Evolutionary conservation across 2,113 vertebrate species (phyloP).

Genomic region (Scalopus aquaticus): DNA sequence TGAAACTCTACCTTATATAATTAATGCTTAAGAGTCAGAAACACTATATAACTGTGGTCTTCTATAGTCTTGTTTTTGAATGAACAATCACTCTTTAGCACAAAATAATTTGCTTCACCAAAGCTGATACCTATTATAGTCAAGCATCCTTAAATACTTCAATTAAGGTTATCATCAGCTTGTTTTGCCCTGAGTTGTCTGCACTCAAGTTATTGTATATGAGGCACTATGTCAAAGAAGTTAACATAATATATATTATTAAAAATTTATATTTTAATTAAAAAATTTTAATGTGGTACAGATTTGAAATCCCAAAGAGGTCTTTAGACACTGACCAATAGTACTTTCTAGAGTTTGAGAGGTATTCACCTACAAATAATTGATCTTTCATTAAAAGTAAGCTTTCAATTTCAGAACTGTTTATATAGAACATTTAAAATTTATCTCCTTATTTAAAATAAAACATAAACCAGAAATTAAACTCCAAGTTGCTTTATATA

Average conservation of each 20-base stretch:
- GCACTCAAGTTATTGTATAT: neutral
- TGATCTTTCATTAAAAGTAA: conserved; percentile 22
- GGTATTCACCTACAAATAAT: conserved; percentile 16
- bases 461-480: neutral
- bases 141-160: conserved; percentile 27
- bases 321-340: neutral
- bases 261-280: neutral
- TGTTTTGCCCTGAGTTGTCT: conserved; percentile 40
- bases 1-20: conserved; percentile 54
- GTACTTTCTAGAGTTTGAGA: conserved; percentile 9
- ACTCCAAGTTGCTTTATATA: conserved; percentile 3
- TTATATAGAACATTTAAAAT: conserved; percentile 15
- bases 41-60: conserved; percentile 51
- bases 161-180: conserved; percentile 37
- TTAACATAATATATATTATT: neutral
- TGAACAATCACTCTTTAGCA: conserved; percentile 56
- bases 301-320: conserved; percentile 5
- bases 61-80: conserved; percentile 49
- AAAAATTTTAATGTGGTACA: neutral
- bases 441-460: conserved; percentile 46
- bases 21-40: conserved; percentile 66
- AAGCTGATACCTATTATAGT: conserved; percentile 46
- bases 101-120: conserved; percentile 65
- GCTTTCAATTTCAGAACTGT: conserved; percentile 32
- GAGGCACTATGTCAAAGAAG: conserved; percentile 35